Evolutionary conservation across 1,140 invertebrate genomes (phyloP), one percentile per base, ranked within the genome.

Genomic region (Drosophila asahinai): DNA sequence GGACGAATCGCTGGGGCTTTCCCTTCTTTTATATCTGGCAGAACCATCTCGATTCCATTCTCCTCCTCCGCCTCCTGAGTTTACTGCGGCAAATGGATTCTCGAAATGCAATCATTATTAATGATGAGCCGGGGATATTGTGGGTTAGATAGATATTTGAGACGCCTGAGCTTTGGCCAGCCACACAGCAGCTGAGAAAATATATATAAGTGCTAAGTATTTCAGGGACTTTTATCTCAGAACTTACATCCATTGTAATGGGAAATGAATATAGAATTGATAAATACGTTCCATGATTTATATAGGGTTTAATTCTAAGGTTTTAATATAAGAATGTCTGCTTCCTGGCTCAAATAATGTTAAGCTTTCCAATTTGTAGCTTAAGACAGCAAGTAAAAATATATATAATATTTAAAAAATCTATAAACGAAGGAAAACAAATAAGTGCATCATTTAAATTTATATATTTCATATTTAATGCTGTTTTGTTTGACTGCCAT

Each of bases 41-140:
- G 33, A 38, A 19, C 17, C 33, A 55, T 40, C 54, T 57, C 36
- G 54, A 62, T 52, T 36, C 58, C 49, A 60, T 25, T 9, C 60
- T 25, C 30, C 27, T 9, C 48, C 36, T 3, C 30, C 33, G 9
- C 3, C 12, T 8, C 11, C 33, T 11, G 12, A 11, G 17, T 17
- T 67, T 40, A 12, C 19, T 73, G 45, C 58, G 54, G 67, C 67
- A 73, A 73, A 73, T 60, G 70, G 45, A 59, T 72, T 59, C 68
- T 72, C 27, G 66, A 71, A 59, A 59, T 51, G 65, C 45, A 72
- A 73, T 73, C 54, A 51, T 70, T 72, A 72, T 60, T 73, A 73
- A 73, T 72, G 67, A 60, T 27, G 38, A 73, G 38, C 38, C 42
- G 14, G 43, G 36, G 22, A 19, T 51, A 73, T 38, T 43, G 43